phyloP scores from a whole-genome alignment of 2,113 vertebrate genomes.

The Prunella fulvescens region DNA sequence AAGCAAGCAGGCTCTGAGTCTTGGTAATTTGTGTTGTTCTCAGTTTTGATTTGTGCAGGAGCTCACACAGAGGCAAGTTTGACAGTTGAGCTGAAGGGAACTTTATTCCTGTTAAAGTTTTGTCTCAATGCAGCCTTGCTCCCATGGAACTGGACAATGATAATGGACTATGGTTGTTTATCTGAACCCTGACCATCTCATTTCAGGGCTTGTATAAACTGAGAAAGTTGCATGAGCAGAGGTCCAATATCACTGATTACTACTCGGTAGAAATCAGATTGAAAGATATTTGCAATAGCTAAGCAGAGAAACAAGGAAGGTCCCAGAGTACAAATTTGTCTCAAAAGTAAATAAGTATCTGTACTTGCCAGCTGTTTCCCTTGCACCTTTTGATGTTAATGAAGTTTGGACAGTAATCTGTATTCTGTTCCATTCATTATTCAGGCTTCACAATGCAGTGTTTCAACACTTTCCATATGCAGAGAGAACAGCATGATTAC shows the following conservation, averaged over 20 bases:
- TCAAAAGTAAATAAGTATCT: not conserved
- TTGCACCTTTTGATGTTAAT: not conserved
- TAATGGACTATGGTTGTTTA: not conserved
- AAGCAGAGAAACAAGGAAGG: not conserved
- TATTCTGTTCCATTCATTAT: not conserved
- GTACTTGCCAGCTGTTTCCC: not conserved
- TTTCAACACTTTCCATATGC: not conserved
- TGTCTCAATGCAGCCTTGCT: not conserved
- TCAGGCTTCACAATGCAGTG: not conserved
- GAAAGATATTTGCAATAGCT: not conserved
- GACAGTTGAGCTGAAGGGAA: not conserved
- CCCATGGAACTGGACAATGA: not conserved
- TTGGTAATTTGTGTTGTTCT: not conserved
- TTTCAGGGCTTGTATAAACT: not conserved
- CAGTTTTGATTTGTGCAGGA: not conserved
- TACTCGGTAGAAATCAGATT: not conserved
- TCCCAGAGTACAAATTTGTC: not conserved
- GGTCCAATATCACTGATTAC: not conserved
- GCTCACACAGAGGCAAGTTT: not conserved
- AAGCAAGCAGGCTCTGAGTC: not conserved
- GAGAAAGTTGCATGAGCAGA: not conserved
- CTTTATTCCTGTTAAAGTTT: not conserved
- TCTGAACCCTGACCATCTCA: not conserved
- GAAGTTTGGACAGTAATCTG: not conserved
- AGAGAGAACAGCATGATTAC: not conserved